Base-by-base conservation (phyloP, 2,888 invertebrate species). In the Lycia hirtaria region DNA sequence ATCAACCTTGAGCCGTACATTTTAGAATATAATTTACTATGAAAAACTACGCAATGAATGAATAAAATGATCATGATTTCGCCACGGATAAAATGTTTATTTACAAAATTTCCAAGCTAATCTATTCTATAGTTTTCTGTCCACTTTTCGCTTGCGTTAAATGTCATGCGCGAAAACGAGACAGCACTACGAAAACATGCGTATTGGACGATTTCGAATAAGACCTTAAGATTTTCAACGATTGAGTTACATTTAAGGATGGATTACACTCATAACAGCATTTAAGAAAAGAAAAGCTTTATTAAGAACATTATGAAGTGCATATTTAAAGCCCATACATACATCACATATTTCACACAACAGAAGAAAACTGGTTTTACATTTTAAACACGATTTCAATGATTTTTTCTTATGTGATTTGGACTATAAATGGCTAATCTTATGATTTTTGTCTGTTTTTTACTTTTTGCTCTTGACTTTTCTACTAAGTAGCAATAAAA, bases 21-120 rank as follows among this genome's bases (percentile, higher is more conserved):
- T 52, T 56, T 44, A 43, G 35, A 30, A 41, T 62, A 51, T 15
- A 50, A 35, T 45, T 69, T 67, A 55, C 56, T 67, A 35, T 24
- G 9, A 45, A 28, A 19, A 26, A 20, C 14, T 32, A 33, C 22
- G 2, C 9, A 14, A n/a, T 28, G 7, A 14, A 33, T 10, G 9
- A 22, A 15, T 4, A 6, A 38, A 22, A 40, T 40, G 38, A 40
- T 22, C 2, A 40, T 22, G 38, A 22, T 14, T 40, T 22, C 12
- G 20, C 19, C 37, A 37, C 5, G 14, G 17, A 33, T 17, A 33
- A 5, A 6, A 2, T 9, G 17, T 2, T 6, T 10, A 17, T 9
- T 35, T 10, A 10, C 2, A 9, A 33, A 4, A 9, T 2, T 0
- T 35, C 4, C 10, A 9, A 12, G 30, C 12, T 17, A 35, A 35